Evolutionary conservation across 1,140 invertebrate species (phyloP).

Genomic region (Aricia agestis): DNA sequence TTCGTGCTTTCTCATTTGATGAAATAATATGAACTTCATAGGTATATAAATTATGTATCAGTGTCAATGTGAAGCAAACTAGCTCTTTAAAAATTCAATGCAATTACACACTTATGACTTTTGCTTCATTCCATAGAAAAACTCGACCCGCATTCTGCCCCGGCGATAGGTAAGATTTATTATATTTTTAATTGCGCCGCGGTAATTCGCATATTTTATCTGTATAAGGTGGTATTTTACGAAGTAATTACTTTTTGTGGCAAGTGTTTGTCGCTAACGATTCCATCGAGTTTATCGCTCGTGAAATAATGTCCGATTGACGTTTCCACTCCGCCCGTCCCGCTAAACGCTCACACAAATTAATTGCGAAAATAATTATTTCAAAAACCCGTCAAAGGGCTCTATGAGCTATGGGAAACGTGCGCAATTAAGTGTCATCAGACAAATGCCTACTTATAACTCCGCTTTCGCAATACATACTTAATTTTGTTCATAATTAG

Average conservation of each 20-base stretch:
- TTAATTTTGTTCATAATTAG: neutral
- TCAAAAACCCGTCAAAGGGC: slow-evolving; percentile 3
- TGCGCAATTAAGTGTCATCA: neutral
- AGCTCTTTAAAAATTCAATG: neutral
- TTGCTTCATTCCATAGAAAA: neutral
- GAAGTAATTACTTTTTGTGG: slow-evolving; percentile 14
- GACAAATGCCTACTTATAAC: neutral
- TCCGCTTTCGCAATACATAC: neutral
- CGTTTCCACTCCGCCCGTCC: neutral
- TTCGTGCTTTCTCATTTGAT: no score
- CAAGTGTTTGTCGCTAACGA: slow-evolving; percentile 7
- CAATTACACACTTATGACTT: no score
- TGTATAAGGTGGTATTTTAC: slow-evolving; percentile 8
- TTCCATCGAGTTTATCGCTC: slow-evolving; percentile 11
- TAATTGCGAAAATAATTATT: slow-evolving; percentile 13
- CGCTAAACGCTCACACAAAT: slow-evolving; percentile 4
- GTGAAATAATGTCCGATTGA: slow-evolving; percentile 1
- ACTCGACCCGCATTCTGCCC: neutral
- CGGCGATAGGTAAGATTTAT: slow-evolving; percentile 3
- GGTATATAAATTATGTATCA: neutral
- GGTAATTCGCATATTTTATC: slow-evolving; percentile 1
- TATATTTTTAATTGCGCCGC: slow-evolving; percentile 10
- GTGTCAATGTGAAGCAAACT: neutral
- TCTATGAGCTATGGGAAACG: neutral
- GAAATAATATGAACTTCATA: no score